Base-by-base conservation (phyloP, 2,888 invertebrate species). In the Folsomia manolachei region DNA sequence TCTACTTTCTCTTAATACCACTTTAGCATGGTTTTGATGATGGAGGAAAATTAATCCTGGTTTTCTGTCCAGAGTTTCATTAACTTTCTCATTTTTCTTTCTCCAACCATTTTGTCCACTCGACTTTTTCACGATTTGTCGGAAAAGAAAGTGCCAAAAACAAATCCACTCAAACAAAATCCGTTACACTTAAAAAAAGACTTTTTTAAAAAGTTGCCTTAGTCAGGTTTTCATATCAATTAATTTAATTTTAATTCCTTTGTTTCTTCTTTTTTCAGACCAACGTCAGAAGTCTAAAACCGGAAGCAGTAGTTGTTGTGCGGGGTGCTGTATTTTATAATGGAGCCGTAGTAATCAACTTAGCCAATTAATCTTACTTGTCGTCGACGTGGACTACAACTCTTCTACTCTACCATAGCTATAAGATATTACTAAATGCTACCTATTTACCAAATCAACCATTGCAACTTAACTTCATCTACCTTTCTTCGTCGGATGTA, bases 271-370 rank as follows among this genome's bases (percentile, higher is more conserved):
- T 83, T 88, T 90, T 82, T 1, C 89, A 95, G 94, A 94, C 90
- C 94, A 94, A 89, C 90, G 94, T 87, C 94, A 94, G 87, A 94
- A 94, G 87, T 94, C 94, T 88, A 95, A 95, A 91, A 93, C 93
- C 81, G 93, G 93, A 83, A 94, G 93, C 88, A 93, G 93, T 90
- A 94, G 94, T 89, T 95, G 94, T 89, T 93, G 93, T 83, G 90
- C 93, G 82, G 91, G 93, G 81, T 94, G 94, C 88, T 91, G 92
- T 89, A 94, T 94, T 89, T 90, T 94, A 90, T 94, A 94, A 92
- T 83, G 81, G 79, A 78, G 70, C 60, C 61, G 62, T 60, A 25
- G 69, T 71, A 71, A 14, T 63, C 27, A 63, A 2, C 27, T 26
- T 27, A 27, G 63, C 56, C 56, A 56, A 56, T 56, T 56, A 56